Evolutionary conservation across 2,888 invertebrate species (phyloP), one percentile per base, ranked within the genome.

Genomic region (Archips crataeganus): DNA sequence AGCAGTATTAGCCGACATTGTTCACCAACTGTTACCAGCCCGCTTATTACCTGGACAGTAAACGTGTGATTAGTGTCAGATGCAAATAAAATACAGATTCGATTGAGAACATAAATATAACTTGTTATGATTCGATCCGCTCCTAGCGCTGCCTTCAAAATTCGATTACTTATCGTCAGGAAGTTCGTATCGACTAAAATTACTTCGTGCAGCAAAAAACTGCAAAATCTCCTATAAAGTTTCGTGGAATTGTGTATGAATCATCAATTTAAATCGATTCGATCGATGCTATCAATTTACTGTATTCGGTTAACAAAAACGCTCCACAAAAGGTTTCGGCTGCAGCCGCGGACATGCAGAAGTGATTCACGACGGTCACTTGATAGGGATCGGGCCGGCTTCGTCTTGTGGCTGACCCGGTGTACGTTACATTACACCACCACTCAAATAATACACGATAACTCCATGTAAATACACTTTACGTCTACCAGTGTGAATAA

Each of bases 221-320:
- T 60, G 13, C 63, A 64, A 75, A 82, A 82, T 80, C 80, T 77
- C 74, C 70, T 77, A 76, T 75, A 75, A 77, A 77, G 79, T 81
- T 87, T 84, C 84, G 78, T 76, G 77, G 85, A 88, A 88, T 79
- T 77, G 77, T 75, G 77, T 78, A 83, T 91, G 92, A 92, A 81
- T 92, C 93, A 93, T 87, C 87, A 79, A 78, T 77, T 80, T 83
- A 81, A 85, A 87, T 87, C 82, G 85, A 88, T 87, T 84, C 79
- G 81, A 79, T 84, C 82, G 84, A 84, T 79, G 83, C 78, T 86
- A 89, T 90, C 87, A 84, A 85, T 83, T 83, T 85, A 81, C 84
- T 82, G 79, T 75, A 80, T 78, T 80, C 82, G 79, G 80, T 84
- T 84, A 82, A 84, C 86, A 85, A 87, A 88, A 88, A 84, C 86